A percentile compares a stretch with the other conserved stretches of the same genome.
Evolutionary conservation across 2,888 invertebrate genomes (phyloP).

Genomic region (Leptinotarsa rubiginosa): DNA sequence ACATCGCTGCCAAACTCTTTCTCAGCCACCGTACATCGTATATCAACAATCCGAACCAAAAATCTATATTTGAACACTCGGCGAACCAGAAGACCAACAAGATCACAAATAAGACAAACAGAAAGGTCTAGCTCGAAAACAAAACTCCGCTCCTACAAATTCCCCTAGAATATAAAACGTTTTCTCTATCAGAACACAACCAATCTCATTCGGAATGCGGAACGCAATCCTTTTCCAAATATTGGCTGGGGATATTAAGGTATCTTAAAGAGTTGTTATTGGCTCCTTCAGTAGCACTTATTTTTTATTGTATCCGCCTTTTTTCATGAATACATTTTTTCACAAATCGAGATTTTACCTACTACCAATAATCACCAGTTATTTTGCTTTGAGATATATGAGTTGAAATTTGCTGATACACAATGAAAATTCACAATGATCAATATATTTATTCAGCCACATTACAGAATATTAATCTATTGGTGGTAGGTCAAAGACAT

Average conservation of each 20-base stretch:
- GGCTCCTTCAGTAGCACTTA: slow-evolving; percentile 30
- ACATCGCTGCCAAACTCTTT: not conserved
- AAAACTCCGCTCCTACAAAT: slow-evolving; percentile 41
- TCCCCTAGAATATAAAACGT: slow-evolving; percentile 49
- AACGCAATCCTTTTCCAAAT: slow-evolving; percentile 48
- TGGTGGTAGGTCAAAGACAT: too few species aligned
- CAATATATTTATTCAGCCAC: too few species aligned
- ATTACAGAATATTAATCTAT: too few species aligned
- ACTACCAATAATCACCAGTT: too few species aligned
- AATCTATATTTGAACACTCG: slow-evolving; percentile 23
- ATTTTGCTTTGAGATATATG: too few species aligned
- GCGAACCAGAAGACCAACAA: slow-evolving; percentile 26
- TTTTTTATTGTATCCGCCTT: slow-evolving; percentile 1
- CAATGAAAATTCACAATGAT: too few species aligned
- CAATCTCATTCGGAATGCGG: slow-evolving; percentile 48
- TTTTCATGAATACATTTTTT: not conserved
- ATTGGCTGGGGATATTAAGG: slow-evolving; percentile 49
- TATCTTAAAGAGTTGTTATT: slow-evolving; percentile 51
- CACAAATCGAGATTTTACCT: too few species aligned
- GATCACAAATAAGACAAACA: slow-evolving; percentile 39
- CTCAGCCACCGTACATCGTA: not conserved
- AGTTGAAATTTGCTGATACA: too few species aligned
- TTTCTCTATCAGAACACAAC: slow-evolving; percentile 46
- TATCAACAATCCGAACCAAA: slow-evolving; percentile 11
- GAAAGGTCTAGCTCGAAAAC: slow-evolving; percentile 28